These are phyloP conservation scores for Oxytorus armatus DNA, from an alignment of 2,888 invertebrate genomes.

Conservation along the genomic window DNA sequence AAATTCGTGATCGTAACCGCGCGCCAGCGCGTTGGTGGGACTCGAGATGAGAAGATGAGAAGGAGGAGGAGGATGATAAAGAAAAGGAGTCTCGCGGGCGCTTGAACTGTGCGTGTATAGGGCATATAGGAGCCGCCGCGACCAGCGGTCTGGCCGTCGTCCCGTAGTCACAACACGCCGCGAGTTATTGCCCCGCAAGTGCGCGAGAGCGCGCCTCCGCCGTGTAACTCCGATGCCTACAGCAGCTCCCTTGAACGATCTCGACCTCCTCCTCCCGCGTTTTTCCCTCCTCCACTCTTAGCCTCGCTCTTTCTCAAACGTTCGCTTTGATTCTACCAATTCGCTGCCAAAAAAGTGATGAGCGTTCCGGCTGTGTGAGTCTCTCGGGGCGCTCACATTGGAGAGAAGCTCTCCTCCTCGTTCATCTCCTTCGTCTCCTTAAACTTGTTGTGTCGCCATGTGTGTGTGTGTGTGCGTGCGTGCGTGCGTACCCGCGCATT, in stretches of 20 bases:
- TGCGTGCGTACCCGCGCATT: background rate
- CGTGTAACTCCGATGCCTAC: constrained; percentile 31
- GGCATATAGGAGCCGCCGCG: constrained; percentile 70
- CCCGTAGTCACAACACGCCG: constrained; percentile 79
- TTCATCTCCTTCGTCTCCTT: constrained; percentile 5
- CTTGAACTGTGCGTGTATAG: constrained; percentile 39
- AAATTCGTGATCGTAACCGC: constrained; percentile 45
- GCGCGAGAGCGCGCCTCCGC: constrained; percentile 52
- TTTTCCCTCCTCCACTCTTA: constrained; percentile 28
- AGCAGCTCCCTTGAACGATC: constrained; percentile 19
- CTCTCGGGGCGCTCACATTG: constrained; percentile 20
- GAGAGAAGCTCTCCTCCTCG: constrained; percentile 36
- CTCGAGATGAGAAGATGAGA: constrained; percentile 28
- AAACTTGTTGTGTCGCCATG: background rate
- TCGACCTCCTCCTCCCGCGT: constrained; percentile 19
- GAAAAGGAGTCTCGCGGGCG: constrained; percentile 22
- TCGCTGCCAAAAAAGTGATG: constrained; percentile 75
- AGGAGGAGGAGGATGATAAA: constrained; percentile 55
- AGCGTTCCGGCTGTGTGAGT: constrained; percentile 61
- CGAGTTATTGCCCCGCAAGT: constrained; percentile 71
- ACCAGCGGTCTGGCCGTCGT: constrained; percentile 82
- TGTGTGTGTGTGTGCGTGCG: background rate
- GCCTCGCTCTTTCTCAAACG: constrained; percentile 46
- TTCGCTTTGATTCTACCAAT: constrained; percentile 76
- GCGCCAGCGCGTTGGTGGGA: background rate